Evolutionary conservation across 1,140 invertebrate genomes (phyloP).

Genomic region (Galleria mellonella): DNA sequence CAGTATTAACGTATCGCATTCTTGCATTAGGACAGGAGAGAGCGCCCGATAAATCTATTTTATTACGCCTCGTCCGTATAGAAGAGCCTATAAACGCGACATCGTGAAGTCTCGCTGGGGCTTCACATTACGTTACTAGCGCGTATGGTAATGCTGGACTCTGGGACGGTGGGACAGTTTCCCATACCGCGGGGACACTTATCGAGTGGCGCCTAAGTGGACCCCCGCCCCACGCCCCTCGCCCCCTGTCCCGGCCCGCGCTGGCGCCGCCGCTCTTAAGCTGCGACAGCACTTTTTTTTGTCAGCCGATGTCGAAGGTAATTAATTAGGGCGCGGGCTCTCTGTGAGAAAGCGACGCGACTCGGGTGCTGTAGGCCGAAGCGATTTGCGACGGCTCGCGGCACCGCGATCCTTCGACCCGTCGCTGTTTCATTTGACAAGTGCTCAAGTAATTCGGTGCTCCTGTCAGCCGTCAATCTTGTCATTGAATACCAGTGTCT

Average conservation of each 20-base stretch:
- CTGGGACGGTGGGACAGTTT: constrained; percentile 9
- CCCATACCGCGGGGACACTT: constrained; percentile 12
- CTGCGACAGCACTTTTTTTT: constrained; percentile 48
- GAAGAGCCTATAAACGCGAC: constrained; percentile 2
- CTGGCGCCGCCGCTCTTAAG: constrained; percentile 56
- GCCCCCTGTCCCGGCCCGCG: constrained; percentile 14
- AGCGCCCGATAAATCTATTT: constrained; percentile 15
- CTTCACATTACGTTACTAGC: background rate
- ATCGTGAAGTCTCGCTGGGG: no score
- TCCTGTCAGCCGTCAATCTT: no score
- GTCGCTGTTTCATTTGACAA: no score
- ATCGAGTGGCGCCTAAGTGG: constrained; percentile 42
- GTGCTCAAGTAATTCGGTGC: no score
- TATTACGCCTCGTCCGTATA: constrained; percentile 18
- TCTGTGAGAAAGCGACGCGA: constrained; percentile 20
- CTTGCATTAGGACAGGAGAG: no score
- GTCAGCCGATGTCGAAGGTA: constrained; percentile 41
- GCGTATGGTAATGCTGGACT: constrained; percentile 11
- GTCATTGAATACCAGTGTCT: no score
- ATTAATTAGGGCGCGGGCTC: constrained; percentile 46
- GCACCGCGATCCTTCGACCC: no score
- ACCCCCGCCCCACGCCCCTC: constrained; percentile 10
- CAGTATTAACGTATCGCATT: no score
- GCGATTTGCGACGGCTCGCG: constrained; percentile 11
- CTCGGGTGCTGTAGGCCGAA: background rate